phyloP scores from a whole-genome alignment of 2,113 vertebrate species.

The Brachionichthys hirsutus region DNA sequence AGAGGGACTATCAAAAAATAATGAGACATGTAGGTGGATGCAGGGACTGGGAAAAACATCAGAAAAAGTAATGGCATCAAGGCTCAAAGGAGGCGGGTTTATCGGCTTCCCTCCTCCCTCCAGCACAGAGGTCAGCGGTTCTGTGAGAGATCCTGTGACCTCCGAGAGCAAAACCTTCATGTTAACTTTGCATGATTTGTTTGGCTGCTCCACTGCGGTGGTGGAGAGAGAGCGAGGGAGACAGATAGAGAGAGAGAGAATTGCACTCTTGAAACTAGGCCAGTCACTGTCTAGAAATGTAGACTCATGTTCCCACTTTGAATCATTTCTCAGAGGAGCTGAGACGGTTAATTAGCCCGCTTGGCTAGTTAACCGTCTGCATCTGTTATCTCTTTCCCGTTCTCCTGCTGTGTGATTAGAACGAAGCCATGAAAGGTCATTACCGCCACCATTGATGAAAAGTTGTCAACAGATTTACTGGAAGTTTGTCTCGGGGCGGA shows the following conservation, averaged over 20 bases:
- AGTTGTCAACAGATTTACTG: too few species aligned
- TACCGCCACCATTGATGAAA: too few species aligned
- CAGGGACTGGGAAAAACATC: conserved; percentile 17
- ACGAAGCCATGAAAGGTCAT: not conserved
- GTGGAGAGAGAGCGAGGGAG: conserved; percentile 13
- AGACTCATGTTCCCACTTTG: conserved; percentile 66
- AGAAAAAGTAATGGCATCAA: conserved; percentile 25
- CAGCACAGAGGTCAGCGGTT: conserved; percentile 46
- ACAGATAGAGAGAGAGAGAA: conserved; percentile 28
- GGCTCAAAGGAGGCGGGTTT: conserved; percentile 4
- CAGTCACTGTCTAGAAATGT: conserved; percentile 70
- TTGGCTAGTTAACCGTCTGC: conserved; percentile 40
- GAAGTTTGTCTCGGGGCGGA: too few species aligned
- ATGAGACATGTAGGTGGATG: conserved; percentile 43
- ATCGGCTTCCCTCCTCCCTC: conserved; percentile 22
- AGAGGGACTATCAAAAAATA: conserved; percentile 44
- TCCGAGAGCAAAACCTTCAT: conserved; percentile 62
- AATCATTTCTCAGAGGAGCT: conserved; percentile 53
- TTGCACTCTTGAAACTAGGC: conserved; percentile 66
- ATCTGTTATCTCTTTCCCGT: not conserved
- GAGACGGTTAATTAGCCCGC: conserved; percentile 37
- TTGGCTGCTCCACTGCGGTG: conserved; percentile 32
- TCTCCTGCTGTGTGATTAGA: not conserved
- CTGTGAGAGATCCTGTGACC: conserved; percentile 60
- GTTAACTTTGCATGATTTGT: conserved; percentile 66